Evolutionary conservation across 2,888 invertebrate species (phyloP).

Genomic region (Globia sparganii): DNA sequence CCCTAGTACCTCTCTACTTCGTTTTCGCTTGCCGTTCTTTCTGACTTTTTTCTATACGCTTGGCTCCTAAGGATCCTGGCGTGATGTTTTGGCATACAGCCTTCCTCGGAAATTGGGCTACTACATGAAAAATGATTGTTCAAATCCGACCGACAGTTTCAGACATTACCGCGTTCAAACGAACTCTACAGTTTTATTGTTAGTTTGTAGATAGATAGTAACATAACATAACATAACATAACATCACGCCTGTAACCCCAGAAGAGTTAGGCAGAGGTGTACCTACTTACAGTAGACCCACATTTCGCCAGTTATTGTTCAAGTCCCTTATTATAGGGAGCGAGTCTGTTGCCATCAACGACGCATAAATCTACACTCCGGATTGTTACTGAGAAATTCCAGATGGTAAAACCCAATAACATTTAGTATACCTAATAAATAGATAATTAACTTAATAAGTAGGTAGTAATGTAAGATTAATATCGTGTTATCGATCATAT

Average conservation of each 20-base stretch:
- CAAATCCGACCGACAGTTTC: no score
- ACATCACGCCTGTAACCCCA: not conserved
- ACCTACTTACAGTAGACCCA: not conserved
- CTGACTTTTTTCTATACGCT: no score
- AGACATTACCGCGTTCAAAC: no score
- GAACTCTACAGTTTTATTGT: no score
- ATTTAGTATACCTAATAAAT: not conserved
- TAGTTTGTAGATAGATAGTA: no score
- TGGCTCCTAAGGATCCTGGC: not conserved
- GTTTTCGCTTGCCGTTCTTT: not conserved
- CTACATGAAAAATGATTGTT: no score
- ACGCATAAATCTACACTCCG: not conserved
- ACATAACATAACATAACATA: not conserved
- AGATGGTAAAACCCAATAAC: no score
- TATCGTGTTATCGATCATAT: not conserved
- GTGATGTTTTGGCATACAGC: not conserved
- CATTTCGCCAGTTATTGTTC: not conserved
- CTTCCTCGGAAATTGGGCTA: no score
- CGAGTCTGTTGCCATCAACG: not conserved
- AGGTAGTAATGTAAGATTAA: not conserved
- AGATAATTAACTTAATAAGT: not conserved
- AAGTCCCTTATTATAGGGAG: not conserved
- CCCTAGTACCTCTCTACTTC: no score
- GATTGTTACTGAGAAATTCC: not conserved
- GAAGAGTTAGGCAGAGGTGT: no score